A percentile compares a stretch with the other conserved stretches of the same genome.
phyloP scores from a whole-genome alignment of 2,888 invertebrate genomes.

The Branchipolynoe longqiensis region DNA sequence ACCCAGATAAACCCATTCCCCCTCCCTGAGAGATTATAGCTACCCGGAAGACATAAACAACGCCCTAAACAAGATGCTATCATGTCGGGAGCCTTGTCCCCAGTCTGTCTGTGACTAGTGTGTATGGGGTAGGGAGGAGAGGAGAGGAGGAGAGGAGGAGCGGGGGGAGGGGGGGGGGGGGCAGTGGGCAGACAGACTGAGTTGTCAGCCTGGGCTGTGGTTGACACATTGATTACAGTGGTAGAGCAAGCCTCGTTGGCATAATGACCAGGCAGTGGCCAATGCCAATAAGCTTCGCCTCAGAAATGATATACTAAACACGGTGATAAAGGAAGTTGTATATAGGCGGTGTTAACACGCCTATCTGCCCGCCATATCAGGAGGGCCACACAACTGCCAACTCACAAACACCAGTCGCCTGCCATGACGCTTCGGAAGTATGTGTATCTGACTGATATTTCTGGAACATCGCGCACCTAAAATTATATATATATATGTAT shows the following conservation, averaged over 20 bases:
- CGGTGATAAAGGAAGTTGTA: slow-evolving; percentile 23
- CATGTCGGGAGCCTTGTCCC: not conserved
- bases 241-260: slow-evolving; percentile 10
- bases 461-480: too few species aligned
- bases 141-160: not conserved
- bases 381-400: not conserved
- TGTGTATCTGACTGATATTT: too few species aligned
- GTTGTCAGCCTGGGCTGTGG: slow-evolving; percentile 11
- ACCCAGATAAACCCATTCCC: too few species aligned
- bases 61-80: slow-evolving; percentile 42
- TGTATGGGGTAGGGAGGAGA: not conserved
- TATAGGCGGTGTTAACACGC: slow-evolving; percentile 34
- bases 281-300: slow-evolving; percentile 24
- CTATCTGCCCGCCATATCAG: not conserved
- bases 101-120: not conserved
- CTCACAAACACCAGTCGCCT: not conserved
- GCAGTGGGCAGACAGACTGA: not conserved
- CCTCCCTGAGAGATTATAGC: slow-evolving; percentile 1
- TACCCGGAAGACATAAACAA: slow-evolving; percentile 40
- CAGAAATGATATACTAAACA: slow-evolving; percentile 35
- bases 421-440: not conserved
- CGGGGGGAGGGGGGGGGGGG: not conserved
- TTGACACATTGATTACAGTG: slow-evolving; percentile 53
- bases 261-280: slow-evolving; percentile 26
- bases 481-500: too few species aligned